Evolutionary conservation across 2,888 invertebrate genomes (phyloP), one percentile per base, ranked within the genome.

Genomic region (Portevinia maculata): DNA sequence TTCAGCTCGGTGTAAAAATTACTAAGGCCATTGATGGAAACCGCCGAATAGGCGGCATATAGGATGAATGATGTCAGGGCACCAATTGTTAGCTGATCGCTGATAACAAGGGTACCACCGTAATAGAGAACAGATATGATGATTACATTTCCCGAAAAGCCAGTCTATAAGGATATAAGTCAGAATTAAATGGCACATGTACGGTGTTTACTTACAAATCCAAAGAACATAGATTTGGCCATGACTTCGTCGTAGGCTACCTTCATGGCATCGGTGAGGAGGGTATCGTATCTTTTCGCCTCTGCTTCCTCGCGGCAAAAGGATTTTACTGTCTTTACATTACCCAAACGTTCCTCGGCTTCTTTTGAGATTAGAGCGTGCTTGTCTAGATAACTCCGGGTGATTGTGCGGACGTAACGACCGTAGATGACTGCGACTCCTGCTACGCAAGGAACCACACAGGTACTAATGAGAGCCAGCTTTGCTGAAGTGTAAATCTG

Each of bases 1-100:
- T 98, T 99, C 84, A 99, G 89, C 88, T 99, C 98, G 0, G 97
- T 95, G 89, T 98, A 99, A 90, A 98, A 98, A 85, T 94, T 95
- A 52, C 96, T 96, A n/a, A 99, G 89, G 9, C 98, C 97, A 52
- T 95, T 95, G 39, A 98, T 93, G 39, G 98, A 97, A 30, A 98
- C 93, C 9, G 97, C 98, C 13, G 98, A 96, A 87, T 98, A 98
- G 0, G 96, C 97, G 0, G 99, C 98, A 88, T 99, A 99, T 11
- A 99, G 90, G 9, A 99, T 92, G 90, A 99, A 99, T 0, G 99
- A 96, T 0, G 98, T 98, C 15, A 99, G 92, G 84, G 96, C 95
- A 4, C 99, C 98, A 11, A 98, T 95, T 0, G 95, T 94, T 73
- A 97, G 91, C 17, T 94, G 92, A 46, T 96, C 93, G 1, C 94